Evolutionary conservation across 2,797 vertebrate species (phyloP), one percentile per base, ranked within the genome.

Genomic region (Labroides dimidiatus): DNA sequence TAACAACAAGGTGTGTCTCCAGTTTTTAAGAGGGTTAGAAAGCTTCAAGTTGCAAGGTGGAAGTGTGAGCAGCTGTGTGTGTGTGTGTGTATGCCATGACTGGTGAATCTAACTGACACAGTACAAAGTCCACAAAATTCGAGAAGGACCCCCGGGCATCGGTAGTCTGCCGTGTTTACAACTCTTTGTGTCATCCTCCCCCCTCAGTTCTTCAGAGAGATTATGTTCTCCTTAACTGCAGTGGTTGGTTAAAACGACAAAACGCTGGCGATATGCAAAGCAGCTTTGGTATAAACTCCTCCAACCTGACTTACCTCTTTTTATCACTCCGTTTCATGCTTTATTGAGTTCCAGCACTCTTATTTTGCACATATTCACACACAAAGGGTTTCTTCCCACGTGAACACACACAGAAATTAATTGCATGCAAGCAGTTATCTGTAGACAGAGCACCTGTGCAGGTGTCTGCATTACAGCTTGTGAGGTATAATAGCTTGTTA

Each of bases 201-300:
- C 62, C 58, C 16, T 20, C 68, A 39, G 11, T 3, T 39, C 37
- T 56, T 52, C 20, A 49, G 42, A 57, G 56, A 82, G 83, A 85
- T 87, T 65, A 87, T 42, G 45, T 72, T 82, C 70, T 69, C 50
- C 39, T 47, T 58, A 91, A 86, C 84, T 27, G 85, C 72, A 61
- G 27, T 49, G 12, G 56, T 64, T 69, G 33, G 87, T 60, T 67
- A 71, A 61, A 63, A 74, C 48, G 68, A 75, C 48, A 74, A 57
- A 59, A 45, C 75, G 75, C 75, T 52, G 58, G 61, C 16, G 44
- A 80, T 88, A 92, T 91, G 90, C 90, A 92, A 92, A 92, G 82
- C 79, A 88, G 79, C 24, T 45, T 0, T 14, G 45, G 55, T 10
- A 51, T 69, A 55, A 78, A 78, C 77, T 33, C 57, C 59, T 64